phyloP scores from a whole-genome alignment of 1,140 invertebrate genomes.

The Ceratosolen solmsi region DNA sequence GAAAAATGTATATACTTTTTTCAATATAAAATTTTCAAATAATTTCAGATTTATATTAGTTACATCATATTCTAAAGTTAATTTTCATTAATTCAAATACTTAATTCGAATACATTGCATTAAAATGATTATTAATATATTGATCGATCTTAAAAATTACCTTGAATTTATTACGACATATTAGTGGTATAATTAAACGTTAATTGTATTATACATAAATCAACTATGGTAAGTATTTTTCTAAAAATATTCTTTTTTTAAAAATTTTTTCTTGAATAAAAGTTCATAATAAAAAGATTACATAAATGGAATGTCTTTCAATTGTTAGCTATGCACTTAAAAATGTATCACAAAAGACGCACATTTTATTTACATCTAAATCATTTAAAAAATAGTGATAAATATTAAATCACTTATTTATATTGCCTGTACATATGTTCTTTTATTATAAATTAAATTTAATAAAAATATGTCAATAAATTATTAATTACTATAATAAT shows the following conservation, averaged over 20 bases:
- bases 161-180: background rate
- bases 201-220: background rate
- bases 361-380: background rate
- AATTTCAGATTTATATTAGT: background rate
- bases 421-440: background rate
- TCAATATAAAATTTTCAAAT: too few relatives aligned
- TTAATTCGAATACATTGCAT: background rate
- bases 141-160: background rate
- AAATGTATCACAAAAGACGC: slow-evolving; percentile 11
- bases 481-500: background rate
- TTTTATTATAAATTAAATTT: background rate
- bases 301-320: slow-evolving; percentile 58
- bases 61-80: background rate
- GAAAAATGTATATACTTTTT: too few relatives aligned
- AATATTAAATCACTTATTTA: background rate
- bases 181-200: background rate
- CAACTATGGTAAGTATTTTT: background rate
- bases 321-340: background rate
- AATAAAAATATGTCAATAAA: background rate
- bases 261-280: background rate
- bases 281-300: slow-evolving; percentile 29
- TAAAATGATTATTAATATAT: background rate
- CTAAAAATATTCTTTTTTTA: background rate
- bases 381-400: background rate
- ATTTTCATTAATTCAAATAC: background rate